Percentiles rank a stretch among this genome's conserved stretches.
Evolutionary conservation across 2,113 vertebrate species (phyloP).

Genomic region (Loxodonta africana): DNA sequence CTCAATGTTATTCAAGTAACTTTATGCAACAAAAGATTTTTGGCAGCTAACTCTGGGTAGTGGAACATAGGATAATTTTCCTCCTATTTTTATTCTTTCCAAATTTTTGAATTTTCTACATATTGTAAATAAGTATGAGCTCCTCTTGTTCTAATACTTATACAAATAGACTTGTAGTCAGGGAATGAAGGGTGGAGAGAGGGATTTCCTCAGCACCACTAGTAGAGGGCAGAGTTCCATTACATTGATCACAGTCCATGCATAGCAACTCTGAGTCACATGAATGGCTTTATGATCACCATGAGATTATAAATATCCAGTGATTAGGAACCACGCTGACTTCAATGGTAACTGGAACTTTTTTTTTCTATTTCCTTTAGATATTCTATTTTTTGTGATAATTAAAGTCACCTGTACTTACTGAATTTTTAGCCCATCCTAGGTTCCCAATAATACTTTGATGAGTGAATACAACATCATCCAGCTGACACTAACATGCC

Average conservation of each 20-base stretch:
- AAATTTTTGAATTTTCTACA: slow-evolving; percentile 47
- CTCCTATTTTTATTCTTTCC: background rate
- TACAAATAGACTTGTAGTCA: background rate
- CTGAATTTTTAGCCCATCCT: background rate
- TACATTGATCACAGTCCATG: slow-evolving; percentile 61
- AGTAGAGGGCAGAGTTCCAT: slow-evolving; percentile 1
- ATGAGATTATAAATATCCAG: slow-evolving; percentile 67
- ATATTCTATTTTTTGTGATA: background rate
- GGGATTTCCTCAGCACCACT: background rate
- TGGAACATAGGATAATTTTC: background rate
- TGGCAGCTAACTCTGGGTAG: background rate
- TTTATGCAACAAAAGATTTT: background rate
- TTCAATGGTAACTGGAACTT: slow-evolving; percentile 33
- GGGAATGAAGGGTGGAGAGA: background rate
- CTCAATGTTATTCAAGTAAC: background rate
- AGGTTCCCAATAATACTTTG: background rate
- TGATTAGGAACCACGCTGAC: slow-evolving; percentile 73
- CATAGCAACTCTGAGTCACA: slow-evolving; percentile 61
- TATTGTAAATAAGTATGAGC: background rate
- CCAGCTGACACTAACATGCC: background rate
- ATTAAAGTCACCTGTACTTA: background rate
- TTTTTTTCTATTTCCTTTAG: background rate
- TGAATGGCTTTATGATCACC: slow-evolving; percentile 75
- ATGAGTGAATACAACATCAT: background rate
- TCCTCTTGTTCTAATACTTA: background rate